Evolutionary conservation across 2,113 vertebrate genomes (phyloP), one percentile per base, ranked within the genome.

Genomic region (Toxotes jaculatrix): DNA sequence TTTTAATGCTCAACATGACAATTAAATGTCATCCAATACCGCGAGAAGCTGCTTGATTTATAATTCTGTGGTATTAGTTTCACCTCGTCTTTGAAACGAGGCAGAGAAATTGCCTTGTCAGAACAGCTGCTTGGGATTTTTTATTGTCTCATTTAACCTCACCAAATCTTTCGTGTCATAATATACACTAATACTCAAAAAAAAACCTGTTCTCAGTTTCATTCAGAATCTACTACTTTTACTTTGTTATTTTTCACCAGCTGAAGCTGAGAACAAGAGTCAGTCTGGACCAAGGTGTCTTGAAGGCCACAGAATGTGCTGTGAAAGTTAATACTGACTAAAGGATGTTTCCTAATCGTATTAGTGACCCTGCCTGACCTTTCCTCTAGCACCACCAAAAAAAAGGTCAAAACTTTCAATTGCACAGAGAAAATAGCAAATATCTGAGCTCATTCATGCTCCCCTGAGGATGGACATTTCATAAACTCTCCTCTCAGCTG

Each of bases 21-120:
- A 77, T 73, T 45, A 81, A 87, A 84, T 82, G 69, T 82, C 76
- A 73, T 7, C 6, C 27, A 27, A 40, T 43, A 34, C 60, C 7
- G 53, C 36, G 61, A 74, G 73, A 60, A 27, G 68, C 61, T 27
- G 60, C 49, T 70, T 40, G 12, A 83, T 61, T 65, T 80, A 36
- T 36, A 16, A 60, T n/a, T 32, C 38, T 5, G 69, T 51, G 32
- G 42, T 13, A 17, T 74, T 43, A 59, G 47, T 42, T 34, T 77
- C 62, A 60, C 23, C 23, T 55, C 40, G 16, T 75, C 19, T 40
- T 12, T 32, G 16, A 43, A 42, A 32, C n/a, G 67, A 62, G n/a
- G 34, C 3, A 4, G 66, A 7, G 45, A 34, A 36, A 10, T 31
- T 55, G 43, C 53, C 17, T 7, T 16, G 36, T 14, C 45, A 57